phyloP scores from a whole-genome alignment of 2,113 vertebrate genomes.

The Nettapus auritus region DNA sequence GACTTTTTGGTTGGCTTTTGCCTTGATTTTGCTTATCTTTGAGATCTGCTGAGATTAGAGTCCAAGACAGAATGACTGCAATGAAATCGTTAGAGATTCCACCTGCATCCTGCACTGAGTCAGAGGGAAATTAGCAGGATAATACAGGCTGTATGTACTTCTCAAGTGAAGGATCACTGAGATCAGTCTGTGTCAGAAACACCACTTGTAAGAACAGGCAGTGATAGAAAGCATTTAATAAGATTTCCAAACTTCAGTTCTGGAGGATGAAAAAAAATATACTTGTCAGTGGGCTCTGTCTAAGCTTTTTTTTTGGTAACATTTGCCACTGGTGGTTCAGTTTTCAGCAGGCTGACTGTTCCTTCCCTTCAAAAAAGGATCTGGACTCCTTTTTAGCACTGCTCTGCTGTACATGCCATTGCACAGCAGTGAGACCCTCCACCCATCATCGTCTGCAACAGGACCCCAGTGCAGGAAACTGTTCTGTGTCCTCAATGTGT shows the following conservation, averaged over 20 bases:
- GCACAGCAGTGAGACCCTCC: neutral
- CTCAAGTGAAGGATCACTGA: constrained; percentile 40
- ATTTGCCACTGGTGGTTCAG: neutral
- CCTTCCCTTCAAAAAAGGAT: neutral
- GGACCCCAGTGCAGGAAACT: neutral
- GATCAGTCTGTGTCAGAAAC: constrained; percentile 28
- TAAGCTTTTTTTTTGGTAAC: neutral
- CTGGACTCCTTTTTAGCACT: neutral
- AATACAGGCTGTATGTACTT: constrained; percentile 2
- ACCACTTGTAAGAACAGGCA: neutral
- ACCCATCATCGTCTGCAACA: neutral
- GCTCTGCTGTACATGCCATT: neutral
- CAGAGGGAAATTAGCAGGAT: constrained; percentile 45
- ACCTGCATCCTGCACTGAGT: constrained; percentile 27
- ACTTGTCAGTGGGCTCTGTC: neutral
- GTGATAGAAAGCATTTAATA: neutral
- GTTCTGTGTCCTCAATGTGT: neutral
- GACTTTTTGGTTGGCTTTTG: neutral
- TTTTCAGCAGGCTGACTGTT: neutral
- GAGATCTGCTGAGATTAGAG: constrained; percentile 35
- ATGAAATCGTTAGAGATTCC: constrained; percentile 32
- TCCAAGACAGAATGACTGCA: constrained; percentile 13
- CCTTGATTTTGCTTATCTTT: constrained; percentile 37
- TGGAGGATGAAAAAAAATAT: neutral
- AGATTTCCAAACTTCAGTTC: neutral